Conservation (phyloP, 2,888 invertebrate species). For the Malachius bipustulatus region DNA sequence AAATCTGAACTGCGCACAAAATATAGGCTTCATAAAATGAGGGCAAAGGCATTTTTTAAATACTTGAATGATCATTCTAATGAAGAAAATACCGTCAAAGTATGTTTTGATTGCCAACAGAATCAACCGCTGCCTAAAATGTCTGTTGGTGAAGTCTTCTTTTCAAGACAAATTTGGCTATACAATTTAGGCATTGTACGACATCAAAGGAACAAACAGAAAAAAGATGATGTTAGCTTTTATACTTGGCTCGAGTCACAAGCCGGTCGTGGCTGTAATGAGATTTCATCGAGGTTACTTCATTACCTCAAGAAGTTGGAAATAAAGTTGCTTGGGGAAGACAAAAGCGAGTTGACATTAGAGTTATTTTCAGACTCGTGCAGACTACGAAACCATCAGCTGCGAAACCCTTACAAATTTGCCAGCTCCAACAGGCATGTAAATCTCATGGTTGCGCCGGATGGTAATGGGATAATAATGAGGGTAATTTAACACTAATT, state of each 20-base stretch:
- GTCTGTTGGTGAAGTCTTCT: constrained; percentile 6
- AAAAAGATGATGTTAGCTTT: background rate
- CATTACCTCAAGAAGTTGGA: constrained; percentile 3
- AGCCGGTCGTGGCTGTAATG: constrained; percentile 1
- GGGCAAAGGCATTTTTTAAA: constrained; percentile 6
- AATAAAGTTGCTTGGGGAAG: background rate
- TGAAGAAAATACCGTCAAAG: background rate
- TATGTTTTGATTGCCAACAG: constrained; percentile 5
- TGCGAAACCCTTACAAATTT: too few relatives aligned
- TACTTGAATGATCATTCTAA: constrained; percentile 1
- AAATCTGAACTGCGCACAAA: background rate
- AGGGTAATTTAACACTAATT: too few relatives aligned
- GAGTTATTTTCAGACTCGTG: constrained; percentile 6
- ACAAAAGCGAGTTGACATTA: background rate
- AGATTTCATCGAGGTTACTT: background rate
- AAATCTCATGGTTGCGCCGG: too few relatives aligned
- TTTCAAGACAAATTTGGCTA: constrained; percentile 6
- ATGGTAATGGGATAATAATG: too few relatives aligned
- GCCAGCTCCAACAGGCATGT: too few relatives aligned
- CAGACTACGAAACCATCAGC: too few relatives aligned
- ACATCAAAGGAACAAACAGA: constrained; percentile 2
- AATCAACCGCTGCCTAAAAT: constrained; percentile 6
- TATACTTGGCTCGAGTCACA: background rate
- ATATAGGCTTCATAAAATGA: constrained; percentile 6
- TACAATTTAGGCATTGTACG: constrained; percentile 5